Base-by-base conservation (phyloP, 1,140 invertebrate species). In the Wiebesia pumilae region DNA sequence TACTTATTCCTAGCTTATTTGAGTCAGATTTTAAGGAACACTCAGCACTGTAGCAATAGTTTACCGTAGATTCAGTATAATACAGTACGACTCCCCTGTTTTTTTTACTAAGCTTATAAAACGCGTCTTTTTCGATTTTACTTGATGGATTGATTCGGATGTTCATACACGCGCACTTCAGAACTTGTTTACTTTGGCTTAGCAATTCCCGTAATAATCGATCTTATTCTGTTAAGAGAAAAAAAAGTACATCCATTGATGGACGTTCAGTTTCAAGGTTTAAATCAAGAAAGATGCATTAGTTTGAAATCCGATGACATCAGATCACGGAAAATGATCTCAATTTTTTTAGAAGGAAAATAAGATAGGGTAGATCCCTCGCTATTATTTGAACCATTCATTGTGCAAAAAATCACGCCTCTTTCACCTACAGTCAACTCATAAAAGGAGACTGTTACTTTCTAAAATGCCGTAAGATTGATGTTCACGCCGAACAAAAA, bases 181-280 rank as follows among this genome's bases (percentile, higher is more conserved):
- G 40, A 3, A 81, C 67, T 62, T 86, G 75, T 86, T 86, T 86
- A 86, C 81, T 75, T 86, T 86, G 43, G 67, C 69, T 86, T 75
- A 86, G 62, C 67, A 30, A 75, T 38, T 67, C 67, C 35, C 58
- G 33, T 67, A 79, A 80, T 80, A 85, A 86, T 86, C 84, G 78
- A 86, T 86, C 79, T 86, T 81, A 21, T 38, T 86, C 79, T 73
- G 33, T 81, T 81, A 54, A 47, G 27, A n/a, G n/a, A 81, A 73
- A 86, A 65, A 86, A 81, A 30, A n/a, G 33, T 38, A 62, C 16
- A 10, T 9, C 24, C 21, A 71, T 51, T 24, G 16, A 69, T 14
- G 65, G 65, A 14, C 30, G 65, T n/a, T n/a, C 58, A n/a, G 58
- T 65, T 65, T 54, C 1, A 2, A 54, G 51, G 19, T 54, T 47